Evolutionary conservation across 1,140 invertebrate species (phyloP).

Genomic region (Delia radicum): DNA sequence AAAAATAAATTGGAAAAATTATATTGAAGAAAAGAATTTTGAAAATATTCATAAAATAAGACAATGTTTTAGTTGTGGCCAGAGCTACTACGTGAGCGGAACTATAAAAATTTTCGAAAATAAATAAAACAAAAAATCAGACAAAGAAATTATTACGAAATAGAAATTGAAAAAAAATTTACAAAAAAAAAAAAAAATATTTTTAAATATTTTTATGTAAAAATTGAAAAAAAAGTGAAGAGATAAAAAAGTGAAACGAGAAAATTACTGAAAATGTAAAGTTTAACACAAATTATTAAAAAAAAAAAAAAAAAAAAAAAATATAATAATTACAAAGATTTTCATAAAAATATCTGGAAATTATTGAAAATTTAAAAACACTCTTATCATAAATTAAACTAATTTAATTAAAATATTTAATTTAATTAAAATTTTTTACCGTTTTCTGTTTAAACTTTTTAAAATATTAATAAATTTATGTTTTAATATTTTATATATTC

Average conservation of each 20-base stretch:
- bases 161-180: not conserved
- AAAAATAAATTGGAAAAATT: not conserved
- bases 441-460: no score
- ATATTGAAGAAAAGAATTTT: not conserved
- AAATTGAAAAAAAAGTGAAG: not conserved
- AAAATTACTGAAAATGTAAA: not conserved
- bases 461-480: not conserved
- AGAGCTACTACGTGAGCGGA: slow-evolving; percentile 10
- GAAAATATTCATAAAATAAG: not conserved
- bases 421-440: no score
- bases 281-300: not conserved
- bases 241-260: not conserved
- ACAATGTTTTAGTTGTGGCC: not conserved
- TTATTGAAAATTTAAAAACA: not conserved
- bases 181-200: not conserved
- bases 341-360: not conserved
- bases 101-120: not conserved
- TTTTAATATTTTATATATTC: not conserved
- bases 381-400: not conserved
- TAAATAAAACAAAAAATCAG: not conserved
- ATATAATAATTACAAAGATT: not conserved
- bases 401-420: no score
- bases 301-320: not conserved
- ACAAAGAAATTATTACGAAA: not conserved
- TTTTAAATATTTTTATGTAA: not conserved